phyloP scores from a whole-genome alignment of 2,113 vertebrate genomes.

The Pituophis catenifer region DNA sequence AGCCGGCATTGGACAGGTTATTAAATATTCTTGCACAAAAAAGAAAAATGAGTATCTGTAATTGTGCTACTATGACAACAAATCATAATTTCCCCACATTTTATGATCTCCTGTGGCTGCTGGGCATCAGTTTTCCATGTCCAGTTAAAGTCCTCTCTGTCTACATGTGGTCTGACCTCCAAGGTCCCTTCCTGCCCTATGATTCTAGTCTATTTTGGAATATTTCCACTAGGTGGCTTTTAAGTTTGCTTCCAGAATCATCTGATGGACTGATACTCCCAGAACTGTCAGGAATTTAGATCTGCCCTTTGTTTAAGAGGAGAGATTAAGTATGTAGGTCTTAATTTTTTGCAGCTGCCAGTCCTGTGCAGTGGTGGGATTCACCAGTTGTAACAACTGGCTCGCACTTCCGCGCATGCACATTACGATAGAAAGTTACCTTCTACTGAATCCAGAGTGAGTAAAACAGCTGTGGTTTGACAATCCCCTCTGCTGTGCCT shows the following conservation, averaged over 20 bases:
- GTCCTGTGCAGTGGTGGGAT: neutral
- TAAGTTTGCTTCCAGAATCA: neutral
- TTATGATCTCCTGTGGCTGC: constrained; percentile 3
- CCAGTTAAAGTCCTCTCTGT: neutral
- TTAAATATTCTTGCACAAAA: neutral
- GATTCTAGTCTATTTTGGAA: neutral
- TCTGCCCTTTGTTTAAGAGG: neutral
- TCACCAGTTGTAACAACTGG: too few relatives aligned
- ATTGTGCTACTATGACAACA: neutral
- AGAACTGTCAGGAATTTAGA: neutral
- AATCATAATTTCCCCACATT: neutral
- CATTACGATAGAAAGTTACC: too few relatives aligned
- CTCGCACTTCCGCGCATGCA: too few relatives aligned
- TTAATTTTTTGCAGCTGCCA: neutral
- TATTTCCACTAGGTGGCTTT: neutral
- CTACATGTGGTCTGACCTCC: neutral
- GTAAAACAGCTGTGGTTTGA: too few relatives aligned
- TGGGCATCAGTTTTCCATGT: neutral
- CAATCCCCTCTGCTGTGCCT: too few relatives aligned
- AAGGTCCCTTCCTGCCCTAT: neutral
- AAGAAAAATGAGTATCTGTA: neutral
- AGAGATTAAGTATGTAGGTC: neutral
- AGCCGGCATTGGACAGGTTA: neutral
- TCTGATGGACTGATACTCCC: neutral
- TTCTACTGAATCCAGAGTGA: too few relatives aligned